Base-by-base conservation (phyloP, 2,888 invertebrate species). In the Charanyca ferruginea region DNA sequence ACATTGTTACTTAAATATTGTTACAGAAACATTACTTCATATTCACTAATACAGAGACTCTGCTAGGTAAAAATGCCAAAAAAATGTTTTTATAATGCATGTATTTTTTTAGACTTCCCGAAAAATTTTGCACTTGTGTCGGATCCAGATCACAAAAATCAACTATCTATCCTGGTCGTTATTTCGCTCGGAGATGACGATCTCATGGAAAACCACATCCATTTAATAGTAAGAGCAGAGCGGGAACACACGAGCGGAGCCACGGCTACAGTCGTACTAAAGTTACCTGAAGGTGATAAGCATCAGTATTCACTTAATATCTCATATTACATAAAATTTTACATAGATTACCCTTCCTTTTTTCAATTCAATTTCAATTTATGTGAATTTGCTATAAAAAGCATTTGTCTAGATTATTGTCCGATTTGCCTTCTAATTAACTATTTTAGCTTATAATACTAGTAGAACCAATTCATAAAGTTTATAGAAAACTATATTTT, bases 281-380 rank as follows among this genome's bases (percentile, higher is more conserved):
- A 88, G 63, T 77, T 94, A 48, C 94, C 94, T 44, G 85, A 90
- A 90, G 92, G 95, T 95, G 83, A n/a, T n/a, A n/a, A n/a, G n/a
- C n/a, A 13, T 28, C 28, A 28, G 28, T 28, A 8, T 7, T 8
- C 28, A 28, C 28, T 28, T 28, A 8, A 8, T 4, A 28, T 7
- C 8, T 8, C 8, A 28, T 28, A 28, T 28, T 28, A 28, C 6
- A 6, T 6, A 25, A 6, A 25, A 25, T 28, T 28, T 32, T 32
- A 11, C 32, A 9, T 2, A n/a, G n/a, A n/a, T n/a, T n/a, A n/a
- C n/a, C n/a, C n/a, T n/a, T n/a, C n/a, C n/a, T n/a, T n/a, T n/a
- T n/a, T n/a, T n/a, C n/a, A n/a, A n/a, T n/a, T n/a, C n/a, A n/a
- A n/a, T n/a, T n/a, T n/a, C n/a, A n/a, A n/a, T n/a, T n/a, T n/a